These are phyloP conservation scores for Meloidogyne floridensis DNA, from an alignment of 1,140 invertebrate species.

Conservation along the genomic window DNA sequence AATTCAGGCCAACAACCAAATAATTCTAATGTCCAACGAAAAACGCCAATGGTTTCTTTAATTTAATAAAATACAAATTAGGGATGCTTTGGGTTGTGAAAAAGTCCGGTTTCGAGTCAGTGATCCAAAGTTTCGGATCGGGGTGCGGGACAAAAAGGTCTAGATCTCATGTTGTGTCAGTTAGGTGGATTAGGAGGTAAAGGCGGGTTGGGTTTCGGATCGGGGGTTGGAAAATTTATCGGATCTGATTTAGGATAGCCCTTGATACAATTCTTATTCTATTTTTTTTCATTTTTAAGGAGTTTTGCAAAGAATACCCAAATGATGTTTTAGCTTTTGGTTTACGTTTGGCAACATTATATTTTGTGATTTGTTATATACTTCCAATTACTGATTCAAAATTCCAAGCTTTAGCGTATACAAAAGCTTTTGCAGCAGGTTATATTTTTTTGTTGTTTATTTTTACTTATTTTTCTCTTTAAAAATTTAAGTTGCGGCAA, in stretches of 20 bases:
- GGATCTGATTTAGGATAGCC: too few relatives aligned
- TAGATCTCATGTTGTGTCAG: too few relatives aligned
- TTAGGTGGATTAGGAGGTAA: too few relatives aligned
- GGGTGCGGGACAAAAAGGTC: too few relatives aligned
- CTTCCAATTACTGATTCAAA: conserved; percentile 29
- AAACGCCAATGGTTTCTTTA: not conserved
- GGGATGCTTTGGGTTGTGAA: too few relatives aligned
- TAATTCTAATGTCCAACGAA: not conserved
- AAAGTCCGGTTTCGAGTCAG: too few relatives aligned
- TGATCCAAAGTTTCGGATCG: too few relatives aligned
- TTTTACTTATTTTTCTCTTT: not conserved
- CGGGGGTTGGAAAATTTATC: too few relatives aligned
- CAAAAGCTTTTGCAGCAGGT: conserved; percentile 52
- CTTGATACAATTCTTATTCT: not conserved
- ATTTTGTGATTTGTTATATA: conserved; percentile 44
- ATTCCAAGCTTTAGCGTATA: conserved; percentile 34
- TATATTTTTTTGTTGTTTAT: not conserved
- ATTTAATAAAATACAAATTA: too few relatives aligned
- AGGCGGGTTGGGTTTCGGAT: too few relatives aligned
- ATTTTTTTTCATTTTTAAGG: conserved; percentile 32
- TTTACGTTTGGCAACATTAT: conserved; percentile 47
- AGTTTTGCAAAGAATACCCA: conserved; percentile 38
- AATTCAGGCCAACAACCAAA: conserved; percentile 22
- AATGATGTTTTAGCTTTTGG: conserved; percentile 30
- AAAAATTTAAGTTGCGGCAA: conserved; percentile 76